Percentiles rank a stretch among this genome's conserved stretches.
These are phyloP conservation scores for Cricetomys ansorgei DNA, from an alignment of 2,113 vertebrate species.

Conservation along the genomic window DNA sequence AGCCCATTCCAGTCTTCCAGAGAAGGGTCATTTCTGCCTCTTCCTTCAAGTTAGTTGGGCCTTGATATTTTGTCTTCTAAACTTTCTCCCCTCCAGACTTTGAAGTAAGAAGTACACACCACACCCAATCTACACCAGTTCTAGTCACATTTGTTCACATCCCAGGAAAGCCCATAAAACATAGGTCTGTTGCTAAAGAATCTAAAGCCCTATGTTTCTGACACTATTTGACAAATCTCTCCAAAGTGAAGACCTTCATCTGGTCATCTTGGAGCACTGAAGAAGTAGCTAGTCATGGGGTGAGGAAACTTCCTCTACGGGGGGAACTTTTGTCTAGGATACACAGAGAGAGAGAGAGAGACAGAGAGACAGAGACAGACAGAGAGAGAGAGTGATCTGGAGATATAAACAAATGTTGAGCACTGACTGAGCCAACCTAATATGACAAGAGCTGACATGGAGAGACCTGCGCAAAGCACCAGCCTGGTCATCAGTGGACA, in stretches of 20 bases:
- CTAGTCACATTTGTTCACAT: not conserved
- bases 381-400: too few relatives aligned
- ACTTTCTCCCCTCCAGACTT: not conserved
- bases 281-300: not conserved
- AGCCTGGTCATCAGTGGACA: not conserved
- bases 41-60: not conserved
- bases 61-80: constrained; percentile 11
- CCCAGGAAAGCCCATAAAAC: not conserved
- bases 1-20: not conserved
- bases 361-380: too few relatives aligned
- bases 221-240: not conserved
- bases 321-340: not conserved
- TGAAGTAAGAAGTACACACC: not conserved
- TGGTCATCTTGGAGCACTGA: not conserved
- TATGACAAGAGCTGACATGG: not conserved
- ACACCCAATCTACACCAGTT: not conserved
- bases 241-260: not conserved
- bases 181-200: not conserved
- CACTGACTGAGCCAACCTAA: not conserved
- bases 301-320: too few relatives aligned
- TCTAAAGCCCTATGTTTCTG: not conserved
- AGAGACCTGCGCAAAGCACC: not conserved
- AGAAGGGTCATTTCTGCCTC: not conserved
- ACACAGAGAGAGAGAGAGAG: too few relatives aligned
- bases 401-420: not conserved